These are phyloP conservation scores for Pristionchus entomophagus DNA, from an alignment of 2,888 invertebrate genomes.

Conservation along the genomic window DNA sequence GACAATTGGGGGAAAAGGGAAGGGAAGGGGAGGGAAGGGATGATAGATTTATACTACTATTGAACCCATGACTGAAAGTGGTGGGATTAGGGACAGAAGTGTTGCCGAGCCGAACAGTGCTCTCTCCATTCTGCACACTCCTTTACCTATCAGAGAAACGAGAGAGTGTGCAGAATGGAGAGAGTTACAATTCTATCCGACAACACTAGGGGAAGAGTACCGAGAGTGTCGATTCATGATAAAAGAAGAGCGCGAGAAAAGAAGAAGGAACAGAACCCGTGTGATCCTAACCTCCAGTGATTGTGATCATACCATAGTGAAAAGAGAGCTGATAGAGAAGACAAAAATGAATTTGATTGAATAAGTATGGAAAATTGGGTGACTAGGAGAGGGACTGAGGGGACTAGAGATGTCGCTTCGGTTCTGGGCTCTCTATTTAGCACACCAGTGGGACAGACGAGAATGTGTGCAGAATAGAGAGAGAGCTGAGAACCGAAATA, in stretches of 20 bases:
- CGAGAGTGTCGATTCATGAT: too few species aligned
- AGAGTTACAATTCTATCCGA: not conserved
- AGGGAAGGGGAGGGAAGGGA: not conserved
- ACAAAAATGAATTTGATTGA: not conserved
- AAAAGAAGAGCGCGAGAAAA: too few species aligned
- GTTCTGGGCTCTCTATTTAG: too few species aligned
- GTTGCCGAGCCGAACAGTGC: too few species aligned
- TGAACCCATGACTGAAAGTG: not conserved
- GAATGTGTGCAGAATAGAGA: too few species aligned
- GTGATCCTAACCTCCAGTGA: constrained; percentile 9
- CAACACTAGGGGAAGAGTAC: not conserved
- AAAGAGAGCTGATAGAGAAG: too few species aligned
- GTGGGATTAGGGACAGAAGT: not conserved
- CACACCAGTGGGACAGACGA: too few species aligned
- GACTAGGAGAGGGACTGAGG: not conserved
- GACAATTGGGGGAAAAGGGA: not conserved
- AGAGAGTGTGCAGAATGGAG: not conserved
- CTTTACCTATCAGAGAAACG: too few species aligned
- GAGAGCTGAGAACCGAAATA: not conserved
- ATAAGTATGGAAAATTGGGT: not conserved
- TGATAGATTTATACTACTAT: not conserved
- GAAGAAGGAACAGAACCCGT: not conserved
- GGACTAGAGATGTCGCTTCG: too few species aligned
- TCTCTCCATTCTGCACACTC: too few species aligned
- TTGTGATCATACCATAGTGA: constrained; percentile 17